phyloP scores from a whole-genome alignment of 1,140 invertebrate genomes.

The Anagrus nilaparvatae region DNA sequence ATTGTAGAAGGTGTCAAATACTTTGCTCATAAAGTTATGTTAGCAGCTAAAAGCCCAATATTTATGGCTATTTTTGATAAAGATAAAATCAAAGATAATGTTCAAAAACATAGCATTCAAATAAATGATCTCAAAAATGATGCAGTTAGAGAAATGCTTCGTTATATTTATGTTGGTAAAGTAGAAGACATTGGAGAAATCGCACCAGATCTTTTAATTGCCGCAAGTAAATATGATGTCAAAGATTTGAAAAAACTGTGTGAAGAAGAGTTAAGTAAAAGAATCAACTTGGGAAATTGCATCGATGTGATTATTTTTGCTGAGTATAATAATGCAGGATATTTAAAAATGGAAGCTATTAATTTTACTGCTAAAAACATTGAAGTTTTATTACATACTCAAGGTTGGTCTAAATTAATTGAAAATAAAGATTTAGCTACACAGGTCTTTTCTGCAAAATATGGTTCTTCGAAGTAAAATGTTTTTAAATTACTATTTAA shows the following conservation, averaged over 20 bases:
- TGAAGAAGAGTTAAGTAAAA: background rate
- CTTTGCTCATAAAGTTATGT: slow-evolving; percentile 1
- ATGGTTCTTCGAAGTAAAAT: no score
- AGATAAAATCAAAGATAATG: no score
- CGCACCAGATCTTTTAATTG: background rate
- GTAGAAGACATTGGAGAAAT: background rate
- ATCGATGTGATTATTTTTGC: slow-evolving; percentile 3
- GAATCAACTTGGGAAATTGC: background rate
- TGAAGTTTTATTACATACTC: no score
- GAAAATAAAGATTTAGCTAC: no score
- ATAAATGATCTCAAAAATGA: background rate
- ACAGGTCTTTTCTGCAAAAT: no score
- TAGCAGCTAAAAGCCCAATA: background rate
- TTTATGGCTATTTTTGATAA: slow-evolving; percentile 3
- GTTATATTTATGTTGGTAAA: slow-evolving; percentile 3
- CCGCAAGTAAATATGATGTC: slow-evolving; percentile 1
- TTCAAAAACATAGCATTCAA: background rate
- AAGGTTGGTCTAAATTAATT: no score
- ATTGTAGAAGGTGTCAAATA: background rate
- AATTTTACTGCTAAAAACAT: no score
- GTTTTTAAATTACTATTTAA: no score
- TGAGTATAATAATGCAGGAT: background rate
- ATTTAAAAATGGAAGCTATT: background rate
- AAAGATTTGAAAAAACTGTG: slow-evolving; percentile 1
- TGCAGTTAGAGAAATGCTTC: background rate